These are phyloP conservation scores for Melanophora roralis DNA, from an alignment of 2,888 invertebrate species.

Conservation along the genomic window DNA sequence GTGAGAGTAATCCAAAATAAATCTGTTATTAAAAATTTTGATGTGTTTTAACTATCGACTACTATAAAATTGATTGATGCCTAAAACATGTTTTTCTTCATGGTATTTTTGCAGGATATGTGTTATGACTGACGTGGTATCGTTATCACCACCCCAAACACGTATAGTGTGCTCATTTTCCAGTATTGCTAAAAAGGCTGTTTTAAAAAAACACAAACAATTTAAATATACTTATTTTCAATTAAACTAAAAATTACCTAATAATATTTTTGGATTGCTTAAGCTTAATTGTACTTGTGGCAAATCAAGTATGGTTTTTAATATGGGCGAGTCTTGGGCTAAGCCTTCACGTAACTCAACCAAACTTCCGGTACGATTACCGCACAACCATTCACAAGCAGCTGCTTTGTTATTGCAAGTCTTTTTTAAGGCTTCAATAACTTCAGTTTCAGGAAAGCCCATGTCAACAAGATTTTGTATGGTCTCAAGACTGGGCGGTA, in stretches of 20 bases:
- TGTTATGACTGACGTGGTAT: slow-evolving; percentile 82
- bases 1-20: not conserved
- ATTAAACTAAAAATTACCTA: slow-evolving; percentile 77
- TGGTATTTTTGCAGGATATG: slow-evolving; percentile 83
- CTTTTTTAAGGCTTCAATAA: slow-evolving; percentile 79
- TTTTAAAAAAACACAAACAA: slow-evolving; percentile 58
- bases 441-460: slow-evolving; percentile 81
- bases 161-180: slow-evolving; percentile 82
- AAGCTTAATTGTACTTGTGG: slow-evolving; percentile 82
- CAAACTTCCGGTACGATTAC: slow-evolving; percentile 79
- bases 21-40: not conserved
- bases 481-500: slow-evolving; percentile 72
- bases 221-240: slow-evolving; percentile 34
- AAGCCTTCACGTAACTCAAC: slow-evolving; percentile 81
- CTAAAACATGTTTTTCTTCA: slow-evolving; percentile 80
- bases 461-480: slow-evolving; percentile 77
- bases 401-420: slow-evolving; percentile 82
- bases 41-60: slow-evolving; percentile 74
- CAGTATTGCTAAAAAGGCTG: slow-evolving; percentile 82
- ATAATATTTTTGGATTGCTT: slow-evolving; percentile 81
- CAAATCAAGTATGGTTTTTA: slow-evolving; percentile 81
- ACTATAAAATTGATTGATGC: slow-evolving; percentile 78
- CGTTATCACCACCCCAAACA: slow-evolving; percentile 83
- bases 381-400: slow-evolving; percentile 83
- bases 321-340: slow-evolving; percentile 80